Evolutionary conservation across 2,797 vertebrate genomes (phyloP), one percentile per base, ranked within the genome.

Genomic region (Sebastes baramenuke): DNA sequence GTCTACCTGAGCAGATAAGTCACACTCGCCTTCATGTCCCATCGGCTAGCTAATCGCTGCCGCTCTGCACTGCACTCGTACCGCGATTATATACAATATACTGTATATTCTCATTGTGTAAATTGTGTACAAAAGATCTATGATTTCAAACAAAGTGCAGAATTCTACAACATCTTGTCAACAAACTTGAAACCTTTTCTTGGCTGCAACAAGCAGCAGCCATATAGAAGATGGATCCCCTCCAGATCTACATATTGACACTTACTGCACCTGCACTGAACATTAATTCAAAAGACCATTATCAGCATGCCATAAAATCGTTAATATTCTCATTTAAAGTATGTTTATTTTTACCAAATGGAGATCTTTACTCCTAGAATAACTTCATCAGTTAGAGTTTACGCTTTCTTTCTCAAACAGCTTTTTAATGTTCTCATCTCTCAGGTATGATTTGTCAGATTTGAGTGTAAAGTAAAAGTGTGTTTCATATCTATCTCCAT

Each of bases 161-260:
- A 61, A 81, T 95, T 96, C 89, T 72, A 52, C 92, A 88, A 88
- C 89, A 90, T 91, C 90, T 95, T 90, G 94, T 95, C 85, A 14
- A 69, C 24, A 70, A 54, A 77, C 52, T 3, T 66, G 16, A 24
- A 70, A 49, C 16, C 34, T 22, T 62, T 62, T 55, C 58, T 85
- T 94, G 90, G 89, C 81, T 93, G 88, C 93, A 95, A 93, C 78
- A 56, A 79, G 90, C 75, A 93, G 89, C 93, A 95, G 89, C 79
- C 91, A 85, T 14, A 6, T 49, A 34, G 65, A 36, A 65, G 6
- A 56, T 49, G 27, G 32, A 64, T 36, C 24, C 14, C 10, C 12
- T 49, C 59, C 72, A 46, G 12, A 42, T 64, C 42, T 36, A 30
- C 20, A 38, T 76, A 30, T 32, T 67, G 62, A 46, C 38, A 42